Evolutionary conservation across 2,888 invertebrate species (phyloP), one percentile per base, ranked within the genome.

Genomic region (Xanthia togata): DNA sequence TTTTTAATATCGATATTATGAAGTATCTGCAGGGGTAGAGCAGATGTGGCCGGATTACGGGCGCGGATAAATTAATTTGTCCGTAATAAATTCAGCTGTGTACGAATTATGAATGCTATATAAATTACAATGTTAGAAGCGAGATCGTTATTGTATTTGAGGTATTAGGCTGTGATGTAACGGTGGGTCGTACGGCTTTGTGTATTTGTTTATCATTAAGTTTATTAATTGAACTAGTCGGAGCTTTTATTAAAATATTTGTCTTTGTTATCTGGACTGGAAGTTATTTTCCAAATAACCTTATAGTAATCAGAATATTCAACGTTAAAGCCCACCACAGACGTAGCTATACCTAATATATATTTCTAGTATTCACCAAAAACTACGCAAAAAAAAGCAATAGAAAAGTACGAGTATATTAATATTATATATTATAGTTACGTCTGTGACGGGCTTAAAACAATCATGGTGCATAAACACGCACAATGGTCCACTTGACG

Each of bases 41-140:
- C 94, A 94, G 93, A 93, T 94, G 94, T 86, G 91, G 84, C 86
- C 78, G 90, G 93, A 91, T 92, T 92, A 92, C 88, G 78, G 78
- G 84, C 80, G 86, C 87, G 87, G 92, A 83, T 79, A 93, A 94
- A 87, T 94, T 94, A 94, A 94, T 94, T 93, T 92, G 90, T 89
- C 90, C 87, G 88, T 90, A 92, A 93, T 94, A 94, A 94, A 94
- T 94, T 93, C 89, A 81, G 81, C 84, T 83, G 90, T 91, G 90
- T 88, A 90, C 91, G 92, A 93, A 93, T 94, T 94, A 94, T 93
- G 93, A 92, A 91, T 88, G 92, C 88, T 83, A 90, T 93, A 93
- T 93, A 93, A 93, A 94, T 94, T 93, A 93, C 89, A 84, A 82
- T 79, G 83, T 83, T 83, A 60, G 70, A 53, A 63, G 88, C 75